phyloP scores from a whole-genome alignment of 2,797 vertebrate genomes.

The Megalops cyprinoides region DNA sequence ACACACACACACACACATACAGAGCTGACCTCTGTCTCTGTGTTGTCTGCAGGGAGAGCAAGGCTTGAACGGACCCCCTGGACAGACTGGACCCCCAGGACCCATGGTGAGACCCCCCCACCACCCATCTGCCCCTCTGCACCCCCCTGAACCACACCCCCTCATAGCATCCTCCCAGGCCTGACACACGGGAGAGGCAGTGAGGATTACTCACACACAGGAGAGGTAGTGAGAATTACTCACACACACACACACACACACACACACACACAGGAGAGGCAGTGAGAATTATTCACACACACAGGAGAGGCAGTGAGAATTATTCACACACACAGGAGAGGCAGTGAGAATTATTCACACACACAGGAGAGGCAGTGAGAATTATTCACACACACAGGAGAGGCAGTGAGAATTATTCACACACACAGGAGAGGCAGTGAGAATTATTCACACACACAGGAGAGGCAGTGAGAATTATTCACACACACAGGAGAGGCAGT shows the following conservation, averaged over 20 bases:
- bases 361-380: no score
- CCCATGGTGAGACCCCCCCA: slow-evolving; percentile 77
- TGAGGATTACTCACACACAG: not conserved
- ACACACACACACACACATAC: slow-evolving; percentile 14
- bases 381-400: not conserved
- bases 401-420: not conserved
- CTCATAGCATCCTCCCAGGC: no score
- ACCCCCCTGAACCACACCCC: not conserved
- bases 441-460: no score
- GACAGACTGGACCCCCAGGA: slow-evolving; percentile 85
- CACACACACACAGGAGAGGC: not conserved
- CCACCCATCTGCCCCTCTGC: not conserved
- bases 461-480: no score
- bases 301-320: not conserved
- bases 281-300: no score
- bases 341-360: no score
- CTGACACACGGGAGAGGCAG: no score
- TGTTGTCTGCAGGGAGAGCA: slow-evolving; percentile 81
- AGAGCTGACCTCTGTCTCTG: slow-evolving; percentile 18
- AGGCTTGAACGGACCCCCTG: slow-evolving; percentile 83
- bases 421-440: no score
- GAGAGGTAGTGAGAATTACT: no score
- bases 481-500: no score
- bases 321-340: no score
- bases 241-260: not conserved